Conservation (phyloP, 2,888 invertebrate genomes). For the Ichneumon xanthorius region DNA sequence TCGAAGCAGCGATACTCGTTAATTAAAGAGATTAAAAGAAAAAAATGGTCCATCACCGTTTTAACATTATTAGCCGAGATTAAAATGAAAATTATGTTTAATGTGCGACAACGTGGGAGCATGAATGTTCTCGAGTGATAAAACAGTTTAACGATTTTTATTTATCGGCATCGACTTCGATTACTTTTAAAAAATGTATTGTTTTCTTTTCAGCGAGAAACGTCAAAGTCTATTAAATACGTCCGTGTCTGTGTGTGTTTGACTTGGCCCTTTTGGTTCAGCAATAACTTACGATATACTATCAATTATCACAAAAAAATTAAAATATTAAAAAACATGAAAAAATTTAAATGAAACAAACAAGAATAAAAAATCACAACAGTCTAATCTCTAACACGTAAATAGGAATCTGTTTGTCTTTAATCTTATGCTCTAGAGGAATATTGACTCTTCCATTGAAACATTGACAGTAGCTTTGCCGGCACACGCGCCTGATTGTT, state of each 20-base stretch:
- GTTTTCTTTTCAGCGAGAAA: conserved; percentile 29
- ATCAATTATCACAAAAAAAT: conserved; percentile 36
- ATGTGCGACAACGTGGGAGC: conserved; percentile 66
- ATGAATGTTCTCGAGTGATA: conserved; percentile 20
- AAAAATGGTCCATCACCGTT: conserved; percentile 16
- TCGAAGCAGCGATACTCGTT: background rate
- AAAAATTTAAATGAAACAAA: background rate
- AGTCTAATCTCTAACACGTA: conserved; percentile 32
- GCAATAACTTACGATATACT: conserved; percentile 34
- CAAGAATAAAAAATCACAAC: conserved; percentile 21
- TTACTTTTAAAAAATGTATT: background rate
- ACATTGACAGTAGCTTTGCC: conserved; percentile 13
- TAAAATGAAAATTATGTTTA: conserved; percentile 77
- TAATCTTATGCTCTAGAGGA: conserved; percentile 54
- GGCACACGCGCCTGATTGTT: background rate
- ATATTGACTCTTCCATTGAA: conserved; percentile 54
- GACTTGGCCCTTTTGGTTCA: conserved; percentile 25
- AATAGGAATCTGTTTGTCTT: conserved; percentile 39
- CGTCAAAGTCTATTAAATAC: conserved; percentile 38
- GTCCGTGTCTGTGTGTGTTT: conserved; percentile 54
- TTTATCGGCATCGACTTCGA: conserved; percentile 9
- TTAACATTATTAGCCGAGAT: conserved; percentile 2
- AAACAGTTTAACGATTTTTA: conserved; percentile 15
- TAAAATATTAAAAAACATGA: background rate
- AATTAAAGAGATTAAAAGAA: background rate